phyloP scores from a whole-genome alignment of 2,888 invertebrate genomes.

The Synanthedon myopaeformis region DNA sequence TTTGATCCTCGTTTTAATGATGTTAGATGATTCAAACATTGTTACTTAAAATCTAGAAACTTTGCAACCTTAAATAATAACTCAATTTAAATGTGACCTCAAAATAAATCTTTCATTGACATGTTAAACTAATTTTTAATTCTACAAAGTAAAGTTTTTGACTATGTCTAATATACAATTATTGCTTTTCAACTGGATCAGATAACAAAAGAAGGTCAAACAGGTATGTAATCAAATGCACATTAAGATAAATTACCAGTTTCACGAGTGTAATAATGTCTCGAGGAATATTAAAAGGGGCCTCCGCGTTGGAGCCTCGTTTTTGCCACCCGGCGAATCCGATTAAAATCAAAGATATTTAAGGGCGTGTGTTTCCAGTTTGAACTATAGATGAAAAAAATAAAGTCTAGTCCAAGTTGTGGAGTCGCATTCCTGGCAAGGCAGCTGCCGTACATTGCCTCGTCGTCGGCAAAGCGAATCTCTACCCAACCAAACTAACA shows the following conservation, averaged over 20 bases:
- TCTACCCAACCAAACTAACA: constrained; percentile 20
- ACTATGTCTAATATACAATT: no score
- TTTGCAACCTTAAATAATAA: no score
- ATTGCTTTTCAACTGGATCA: not conserved
- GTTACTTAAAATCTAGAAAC: no score
- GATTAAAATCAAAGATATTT: constrained; percentile 4
- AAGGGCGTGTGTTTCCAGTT: constrained; percentile 32
- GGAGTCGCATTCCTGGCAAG: constrained; percentile 53
- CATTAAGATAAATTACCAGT: not conserved
- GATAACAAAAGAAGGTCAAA: not conserved
- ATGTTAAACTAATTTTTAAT: no score
- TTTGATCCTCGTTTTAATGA: no score
- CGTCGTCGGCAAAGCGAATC: constrained; percentile 13
- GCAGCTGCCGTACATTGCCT: constrained; percentile 25
- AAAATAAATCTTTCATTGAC: no score
- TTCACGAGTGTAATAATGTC: not conserved
- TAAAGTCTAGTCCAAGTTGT: constrained; percentile 39
- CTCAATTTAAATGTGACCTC: no score
- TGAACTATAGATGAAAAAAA: constrained; percentile 38
- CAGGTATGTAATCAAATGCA: not conserved
- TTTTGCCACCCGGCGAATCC: not conserved
- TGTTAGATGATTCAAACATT: no score
- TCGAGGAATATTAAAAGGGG: not conserved
- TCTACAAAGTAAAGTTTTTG: no score
- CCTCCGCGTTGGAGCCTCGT: not conserved